phyloP scores from a whole-genome alignment of 2,113 vertebrate genomes.

The Erythrocercus mccallii region DNA sequence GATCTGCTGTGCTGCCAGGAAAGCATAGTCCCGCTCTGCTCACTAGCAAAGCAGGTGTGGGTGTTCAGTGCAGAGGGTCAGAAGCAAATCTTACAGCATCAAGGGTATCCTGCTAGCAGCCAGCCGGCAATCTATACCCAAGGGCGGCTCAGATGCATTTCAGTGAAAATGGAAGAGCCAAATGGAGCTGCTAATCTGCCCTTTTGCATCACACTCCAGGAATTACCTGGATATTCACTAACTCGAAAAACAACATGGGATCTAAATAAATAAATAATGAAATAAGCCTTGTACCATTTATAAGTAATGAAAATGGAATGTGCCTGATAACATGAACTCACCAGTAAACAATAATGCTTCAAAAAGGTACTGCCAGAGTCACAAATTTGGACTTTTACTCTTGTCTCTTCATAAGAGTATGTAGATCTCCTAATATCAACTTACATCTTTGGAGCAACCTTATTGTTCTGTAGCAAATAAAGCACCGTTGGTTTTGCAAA shows the following conservation, averaged over 20 bases:
- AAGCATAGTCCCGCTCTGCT: too few relatives aligned
- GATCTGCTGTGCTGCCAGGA: background rate
- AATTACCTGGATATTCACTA: background rate
- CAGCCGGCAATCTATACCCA: background rate
- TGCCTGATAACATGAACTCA: background rate
- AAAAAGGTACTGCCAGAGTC: background rate
- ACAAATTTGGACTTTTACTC: background rate
- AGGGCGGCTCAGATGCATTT: background rate
- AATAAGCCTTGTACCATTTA: slow-evolving; percentile 10
- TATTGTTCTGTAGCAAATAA: background rate
- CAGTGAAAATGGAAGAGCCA: background rate
- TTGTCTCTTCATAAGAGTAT: background rate
- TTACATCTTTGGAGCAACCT: background rate
- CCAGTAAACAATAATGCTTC: background rate
- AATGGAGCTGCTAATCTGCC: background rate
- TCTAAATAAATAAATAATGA: slow-evolving; percentile 19
- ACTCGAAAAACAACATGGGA: background rate
- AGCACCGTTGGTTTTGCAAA: background rate
- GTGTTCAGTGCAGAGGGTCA: background rate
- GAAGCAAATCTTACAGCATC: background rate
- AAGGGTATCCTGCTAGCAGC: background rate
- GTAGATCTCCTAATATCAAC: background rate
- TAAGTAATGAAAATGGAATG: slow-evolving; percentile 32
- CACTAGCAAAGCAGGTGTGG: background rate
- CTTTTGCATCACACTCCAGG: background rate